Base-by-base conservation (phyloP, 2,888 invertebrate genomes). In the Ceraclea dissimilis region DNA sequence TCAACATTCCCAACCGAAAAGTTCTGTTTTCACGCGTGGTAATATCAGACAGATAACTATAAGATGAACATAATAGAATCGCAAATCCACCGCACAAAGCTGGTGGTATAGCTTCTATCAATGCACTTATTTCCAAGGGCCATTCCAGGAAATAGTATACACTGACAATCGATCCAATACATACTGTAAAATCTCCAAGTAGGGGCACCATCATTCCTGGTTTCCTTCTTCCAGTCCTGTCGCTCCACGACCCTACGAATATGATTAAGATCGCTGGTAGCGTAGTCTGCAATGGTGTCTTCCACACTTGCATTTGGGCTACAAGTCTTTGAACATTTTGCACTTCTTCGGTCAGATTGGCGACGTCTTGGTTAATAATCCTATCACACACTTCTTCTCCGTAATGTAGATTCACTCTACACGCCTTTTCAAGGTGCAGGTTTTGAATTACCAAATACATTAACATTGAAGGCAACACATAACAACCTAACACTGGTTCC, bases 401-500 rank as follows among this genome's bases (percentile, higher is more conserved):
- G 66, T 85, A 89, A 1, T 75, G 75, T 66, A 88, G 75, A 66
- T 91, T 91, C 0, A 91, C 90, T 18, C 90, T 74, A 65, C 91
- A 91, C 0, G 90, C 90, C 71, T 91, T 91, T 66, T 90, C 90
- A 63, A 91, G 74, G 70, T 89, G 89, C 18, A 91, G 70, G 70
- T 91, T 91, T 71, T 90, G 90, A 4, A 88, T 88, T 2, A 90
- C 90, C 55, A 91, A 69, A 60, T 84, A 81, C 0, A 87, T 83
- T n/a, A 82, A 65, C 1, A 78, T 77, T 61, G 79, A 79, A 2
- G 85, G 83, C 62, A 85, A 72, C 0, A 84, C 79, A 64, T 81
- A 84, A 56, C 79, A 81, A 1, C 81, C 78, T 49, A 85, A 66
- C 58, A 84, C 79, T 1, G 85, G 85, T 66, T 85, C 85, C 2